Evolutionary conservation across 2,888 invertebrate genomes (phyloP).

Genomic region (Achlya flavicornis): DNA sequence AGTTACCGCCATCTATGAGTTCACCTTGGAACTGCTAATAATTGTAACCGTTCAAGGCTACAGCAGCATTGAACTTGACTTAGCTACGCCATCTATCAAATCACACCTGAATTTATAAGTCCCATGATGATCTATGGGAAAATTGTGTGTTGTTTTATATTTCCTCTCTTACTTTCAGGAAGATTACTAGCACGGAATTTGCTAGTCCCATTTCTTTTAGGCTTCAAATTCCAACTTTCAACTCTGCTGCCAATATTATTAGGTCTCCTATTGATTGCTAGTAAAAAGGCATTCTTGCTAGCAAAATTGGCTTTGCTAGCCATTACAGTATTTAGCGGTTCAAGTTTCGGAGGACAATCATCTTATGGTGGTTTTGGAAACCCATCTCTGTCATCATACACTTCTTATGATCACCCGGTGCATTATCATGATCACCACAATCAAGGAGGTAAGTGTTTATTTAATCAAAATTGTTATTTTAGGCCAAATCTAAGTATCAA

Average conservation of each 20-base stretch:
- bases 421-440: slow-evolving; percentile 63
- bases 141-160: background rate
- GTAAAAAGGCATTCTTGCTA: slow-evolving; percentile 90
- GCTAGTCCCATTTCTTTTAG: slow-evolving; percentile 90
- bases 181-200: slow-evolving; percentile 88
- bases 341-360: slow-evolving; percentile 67
- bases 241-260: slow-evolving; percentile 89
- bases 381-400: slow-evolving; percentile 62
- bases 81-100: slow-evolving; percentile 49
- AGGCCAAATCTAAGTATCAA: too few species aligned
- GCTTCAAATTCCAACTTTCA: slow-evolving; percentile 91
- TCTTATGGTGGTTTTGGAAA: slow-evolving; percentile 54
- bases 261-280: slow-evolving; percentile 87
- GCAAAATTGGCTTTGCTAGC: slow-evolving; percentile 89
- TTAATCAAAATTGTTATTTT: background rate
- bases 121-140: background rate
- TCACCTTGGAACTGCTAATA: slow-evolving; percentile 34
- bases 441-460: slow-evolving; percentile 55
- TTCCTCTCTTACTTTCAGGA: slow-evolving; percentile 80
- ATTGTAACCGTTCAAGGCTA: slow-evolving; percentile 28
- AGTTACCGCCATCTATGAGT: slow-evolving; percentile 56
- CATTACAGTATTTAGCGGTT: slow-evolving; percentile 86
- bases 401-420: slow-evolving; percentile 58
- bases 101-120: slow-evolving; percentile 24
- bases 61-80: slow-evolving; percentile 54